phyloP scores from a whole-genome alignment of 2,797 vertebrate species.

The Myoxocephalus aenaeus region DNA sequence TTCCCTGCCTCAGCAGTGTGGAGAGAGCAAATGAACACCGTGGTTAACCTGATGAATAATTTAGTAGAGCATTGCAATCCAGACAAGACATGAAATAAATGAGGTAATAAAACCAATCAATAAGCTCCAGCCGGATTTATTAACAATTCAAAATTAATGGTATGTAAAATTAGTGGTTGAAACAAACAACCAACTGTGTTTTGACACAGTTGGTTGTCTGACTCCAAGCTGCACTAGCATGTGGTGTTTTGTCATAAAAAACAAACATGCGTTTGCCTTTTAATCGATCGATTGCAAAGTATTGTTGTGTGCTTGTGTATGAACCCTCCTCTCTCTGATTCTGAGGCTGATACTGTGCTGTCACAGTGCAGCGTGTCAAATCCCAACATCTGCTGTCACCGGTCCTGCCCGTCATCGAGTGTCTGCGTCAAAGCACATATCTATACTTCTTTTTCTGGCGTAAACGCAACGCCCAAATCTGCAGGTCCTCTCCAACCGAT shows the following conservation, averaged over 20 bases:
- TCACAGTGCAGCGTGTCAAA: constrained; percentile 51
- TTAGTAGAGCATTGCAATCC: constrained; percentile 44
- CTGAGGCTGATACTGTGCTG: constrained; percentile 42
- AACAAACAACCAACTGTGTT: constrained; percentile 29
- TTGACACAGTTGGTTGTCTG: background rate
- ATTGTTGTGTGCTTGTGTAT: constrained; percentile 5
- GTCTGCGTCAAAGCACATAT: constrained; percentile 31
- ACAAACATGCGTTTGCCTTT: background rate
- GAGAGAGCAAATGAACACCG: constrained; percentile 27
- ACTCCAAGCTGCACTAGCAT: background rate
- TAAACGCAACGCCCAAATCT: constrained; percentile 12
- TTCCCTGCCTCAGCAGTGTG: constrained; percentile 9
- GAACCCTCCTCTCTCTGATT: constrained; percentile 24
- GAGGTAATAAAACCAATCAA: constrained; percentile 54
- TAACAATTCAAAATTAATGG: constrained; percentile 49
- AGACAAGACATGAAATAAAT: constrained; percentile 48
- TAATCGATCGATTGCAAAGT: background rate
- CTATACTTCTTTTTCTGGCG: constrained; percentile 9
- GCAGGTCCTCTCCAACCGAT: background rate
- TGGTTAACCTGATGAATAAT: constrained; percentile 63
- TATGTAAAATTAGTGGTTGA: constrained; percentile 40
- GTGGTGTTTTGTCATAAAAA: too few relatives aligned
- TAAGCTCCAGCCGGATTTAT: constrained; percentile 38
- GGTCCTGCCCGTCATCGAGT: constrained; percentile 47
- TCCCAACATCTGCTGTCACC: constrained; percentile 60